These are phyloP conservation scores for Champsocephalus gunnari DNA, from an alignment of 2,797 vertebrate genomes.

Conservation along the genomic window DNA sequence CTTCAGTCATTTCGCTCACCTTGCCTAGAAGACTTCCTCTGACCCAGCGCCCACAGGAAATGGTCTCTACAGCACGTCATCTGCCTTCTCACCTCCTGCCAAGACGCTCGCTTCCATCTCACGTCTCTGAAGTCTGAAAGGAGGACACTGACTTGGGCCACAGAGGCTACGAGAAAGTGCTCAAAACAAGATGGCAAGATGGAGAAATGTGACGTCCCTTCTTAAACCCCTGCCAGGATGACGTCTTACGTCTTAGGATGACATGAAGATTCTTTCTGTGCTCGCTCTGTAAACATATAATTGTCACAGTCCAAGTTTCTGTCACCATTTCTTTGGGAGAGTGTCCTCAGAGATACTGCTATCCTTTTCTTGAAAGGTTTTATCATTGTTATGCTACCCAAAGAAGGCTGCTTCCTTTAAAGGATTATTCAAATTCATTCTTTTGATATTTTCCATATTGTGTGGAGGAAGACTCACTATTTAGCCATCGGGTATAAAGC, in stretches of 20 bases:
- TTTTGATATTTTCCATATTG: conserved; percentile 68
- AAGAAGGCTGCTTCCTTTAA: conserved; percentile 25
- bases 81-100: conserved; percentile 64
- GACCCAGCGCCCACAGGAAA: conserved; percentile 66
- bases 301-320: conserved; percentile 53
- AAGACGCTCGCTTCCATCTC: conserved; percentile 47
- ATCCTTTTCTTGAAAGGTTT: conserved; percentile 39
- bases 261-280: conserved; percentile 50
- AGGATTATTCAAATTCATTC: conserved; percentile 72
- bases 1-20: conserved; percentile 69
- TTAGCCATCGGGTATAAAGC: conserved; percentile 42
- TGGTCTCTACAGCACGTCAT: conserved; percentile 50
- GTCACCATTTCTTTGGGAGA: conserved; percentile 13
- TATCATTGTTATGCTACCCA: conserved; percentile 49
- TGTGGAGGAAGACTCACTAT: conserved; percentile 55
- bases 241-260: conserved; percentile 36
- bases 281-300: conserved; percentile 43
- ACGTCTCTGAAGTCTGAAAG: conserved; percentile 59
- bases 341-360: conserved; percentile 30
- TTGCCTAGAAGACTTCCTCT: conserved; percentile 70
- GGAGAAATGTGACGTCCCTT: conserved; percentile 45
- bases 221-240: conserved; percentile 49
- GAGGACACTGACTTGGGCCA: conserved; percentile 59
- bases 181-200: conserved; percentile 56
- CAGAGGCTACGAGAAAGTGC: conserved; percentile 45